Evolutionary conservation across 2,113 vertebrate species (phyloP).

Genomic region (Mungos mungo): DNA sequence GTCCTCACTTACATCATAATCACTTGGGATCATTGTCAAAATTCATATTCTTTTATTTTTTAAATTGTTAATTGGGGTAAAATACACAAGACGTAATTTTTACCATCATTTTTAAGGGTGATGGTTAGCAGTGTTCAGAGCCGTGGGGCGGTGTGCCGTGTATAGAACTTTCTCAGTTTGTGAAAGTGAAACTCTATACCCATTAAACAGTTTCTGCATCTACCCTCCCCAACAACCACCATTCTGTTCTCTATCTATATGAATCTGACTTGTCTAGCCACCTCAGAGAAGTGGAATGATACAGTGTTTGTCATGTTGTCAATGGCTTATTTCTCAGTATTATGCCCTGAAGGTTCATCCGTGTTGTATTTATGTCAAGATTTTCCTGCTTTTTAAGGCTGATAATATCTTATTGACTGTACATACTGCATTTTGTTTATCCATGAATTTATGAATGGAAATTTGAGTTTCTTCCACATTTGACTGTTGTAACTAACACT

Average conservation of each 20-base stretch:
- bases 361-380: not conserved
- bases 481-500: not conserved
- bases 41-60: not conserved
- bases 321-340: not conserved
- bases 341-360: not conserved
- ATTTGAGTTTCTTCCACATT: not conserved
- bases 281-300: not conserved
- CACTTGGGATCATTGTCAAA: constrained; percentile 14
- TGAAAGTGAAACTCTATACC: not conserved
- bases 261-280: not conserved
- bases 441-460: not conserved
- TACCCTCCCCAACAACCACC: not conserved
- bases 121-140: not conserved
- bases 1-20: not conserved
- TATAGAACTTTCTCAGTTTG: not conserved
- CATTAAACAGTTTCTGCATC: not conserved
- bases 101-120: not conserved
- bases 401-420: not conserved
- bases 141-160: not conserved
- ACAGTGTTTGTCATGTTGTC: not conserved
- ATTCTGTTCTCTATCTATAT: not conserved
- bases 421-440: not conserved
- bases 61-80: not conserved
- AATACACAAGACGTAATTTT: not conserved
- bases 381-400: not conserved